A percentile compares a stretch with the other conserved stretches of the same genome.
phyloP scores from a whole-genome alignment of 2,888 invertebrate species.

The Escarpia spicata region DNA sequence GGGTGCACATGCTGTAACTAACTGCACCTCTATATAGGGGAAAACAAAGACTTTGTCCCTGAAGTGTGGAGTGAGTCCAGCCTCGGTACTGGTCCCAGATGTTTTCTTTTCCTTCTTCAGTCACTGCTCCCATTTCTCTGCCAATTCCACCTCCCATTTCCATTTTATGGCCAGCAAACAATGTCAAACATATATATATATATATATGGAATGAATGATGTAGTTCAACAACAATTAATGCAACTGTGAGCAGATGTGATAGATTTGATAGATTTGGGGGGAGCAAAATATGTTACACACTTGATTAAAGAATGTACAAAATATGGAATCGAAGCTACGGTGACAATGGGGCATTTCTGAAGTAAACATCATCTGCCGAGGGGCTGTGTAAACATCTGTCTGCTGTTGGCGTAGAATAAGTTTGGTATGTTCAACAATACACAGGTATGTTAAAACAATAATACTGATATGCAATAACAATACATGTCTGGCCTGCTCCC shows the following conservation, averaged over 20 bases:
- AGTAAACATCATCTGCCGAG: not conserved
- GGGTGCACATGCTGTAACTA: not conserved
- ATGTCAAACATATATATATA: too few relatives aligned
- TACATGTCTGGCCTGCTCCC: not conserved
- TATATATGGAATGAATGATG: not conserved
- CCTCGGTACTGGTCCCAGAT: too few relatives aligned
- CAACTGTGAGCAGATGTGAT: not conserved
- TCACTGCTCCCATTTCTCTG: too few relatives aligned
- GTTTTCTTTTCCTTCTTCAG: too few relatives aligned
- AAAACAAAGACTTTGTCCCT: not conserved
- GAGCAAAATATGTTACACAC: not conserved
- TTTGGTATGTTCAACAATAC: not conserved
- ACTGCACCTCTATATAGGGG: not conserved
- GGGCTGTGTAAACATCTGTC: not conserved
- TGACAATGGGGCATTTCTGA: not conserved
- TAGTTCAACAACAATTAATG: not conserved
- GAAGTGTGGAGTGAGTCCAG: too few relatives aligned
- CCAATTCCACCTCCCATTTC: too few relatives aligned
- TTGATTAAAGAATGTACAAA: not conserved
- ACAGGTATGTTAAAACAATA: not conserved
- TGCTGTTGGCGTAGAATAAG: not conserved
- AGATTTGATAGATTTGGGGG: not conserved
- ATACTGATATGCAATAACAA: slow-evolving; percentile 13
- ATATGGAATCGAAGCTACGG: not conserved
- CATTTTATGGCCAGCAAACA: too few relatives aligned